A percentile compares a stretch with the other conserved stretches of the same genome.
Evolutionary conservation across 2,113 vertebrate species (phyloP).

Genomic region (Brachionichthys hirsutus): DNA sequence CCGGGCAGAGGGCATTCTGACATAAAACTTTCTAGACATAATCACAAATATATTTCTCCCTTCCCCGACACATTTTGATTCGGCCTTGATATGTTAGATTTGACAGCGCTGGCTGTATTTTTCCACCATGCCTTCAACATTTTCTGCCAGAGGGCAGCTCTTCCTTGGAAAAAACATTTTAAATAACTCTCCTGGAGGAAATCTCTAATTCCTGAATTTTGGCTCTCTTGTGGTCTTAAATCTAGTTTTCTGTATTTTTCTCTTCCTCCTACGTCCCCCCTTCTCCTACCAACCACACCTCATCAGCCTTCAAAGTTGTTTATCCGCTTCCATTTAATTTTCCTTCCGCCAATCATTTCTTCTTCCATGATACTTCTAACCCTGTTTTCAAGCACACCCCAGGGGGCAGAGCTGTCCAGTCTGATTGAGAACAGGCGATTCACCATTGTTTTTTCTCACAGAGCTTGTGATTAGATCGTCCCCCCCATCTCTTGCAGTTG

Average conservation of each 20-base stretch:
- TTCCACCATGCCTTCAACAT: constrained; percentile 20
- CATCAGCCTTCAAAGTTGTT: constrained; percentile 7
- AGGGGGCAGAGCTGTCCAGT: constrained; percentile 41
- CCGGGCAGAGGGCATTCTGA: constrained; percentile 31
- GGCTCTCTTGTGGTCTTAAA: background rate
- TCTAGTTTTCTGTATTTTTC: constrained; percentile 2
- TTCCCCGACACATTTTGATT: constrained; percentile 42
- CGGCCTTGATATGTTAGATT: constrained; percentile 54
- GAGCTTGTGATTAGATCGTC: constrained; percentile 43
- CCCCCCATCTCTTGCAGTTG: constrained; percentile 46
- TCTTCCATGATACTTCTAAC: constrained; percentile 10
- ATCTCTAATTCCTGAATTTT: constrained; percentile 20
- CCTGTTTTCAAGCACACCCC: constrained; percentile 44
- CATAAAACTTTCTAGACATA: constrained; percentile 32
- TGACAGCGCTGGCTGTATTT: constrained; percentile 57
- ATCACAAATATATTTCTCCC: constrained; percentile 41
- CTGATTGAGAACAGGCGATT: constrained; percentile 55
- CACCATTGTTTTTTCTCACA: constrained; percentile 8
- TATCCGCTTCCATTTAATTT: constrained; percentile 4
- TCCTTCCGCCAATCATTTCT: constrained; percentile 12
- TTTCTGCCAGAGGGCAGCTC: constrained; percentile 21
- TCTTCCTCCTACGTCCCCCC: constrained; percentile 2
- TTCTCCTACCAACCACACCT: background rate
- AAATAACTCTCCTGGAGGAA: constrained; percentile 32
- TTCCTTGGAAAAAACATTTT: constrained; percentile 31